Evolutionary conservation across 2,888 invertebrate genomes (phyloP), one percentile per base, ranked within the genome.

Genomic region (Anoplius nigerrimus): DNA sequence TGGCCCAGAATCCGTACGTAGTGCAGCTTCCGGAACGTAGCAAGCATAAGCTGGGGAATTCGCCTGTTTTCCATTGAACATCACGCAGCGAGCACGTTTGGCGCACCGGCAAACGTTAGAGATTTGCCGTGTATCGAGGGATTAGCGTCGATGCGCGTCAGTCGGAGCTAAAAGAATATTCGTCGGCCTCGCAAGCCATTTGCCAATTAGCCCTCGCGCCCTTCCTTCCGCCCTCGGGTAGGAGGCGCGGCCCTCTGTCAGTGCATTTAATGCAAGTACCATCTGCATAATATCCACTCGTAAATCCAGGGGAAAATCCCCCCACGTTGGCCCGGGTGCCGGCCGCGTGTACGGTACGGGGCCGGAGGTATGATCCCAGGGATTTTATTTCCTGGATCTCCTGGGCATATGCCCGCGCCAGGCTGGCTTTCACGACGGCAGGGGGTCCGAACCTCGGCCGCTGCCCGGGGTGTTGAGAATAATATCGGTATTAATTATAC

Each of bases 251-350:
- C 53, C 55, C 66, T 65, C 75, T 77, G 78, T 78, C 79, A 71
- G 75, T 75, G 64, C 76, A 76, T 81, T 80, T 80, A 82, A 79
- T 78, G 78, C 80, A 80, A 82, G 82, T 81, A 82, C 80, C 80
- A 82, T 84, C 83, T 85, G 85, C 85, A 83, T 85, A 84, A 85
- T 82, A 80, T 82, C 77, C 74, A 72, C 76, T 78, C 82, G 76
- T 84, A 84, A 84, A 85, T 85, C 75, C 73, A 71, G 72, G 66
- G 52, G 74, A 79, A 82, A 75, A 16, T n/a, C n/a, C 48, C 72
- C 63, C 66, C 59, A 46, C 71, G 54, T 60, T 51, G 58, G 66
- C 62, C 68, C 62, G 61, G 65, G 53, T 60, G 63, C 66, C 66
- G 54, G 58, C 51, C 46, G 56, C 56, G 58, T 71, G 48, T 66